Evolutionary conservation across 2,888 invertebrate genomes (phyloP).

Genomic region (Paralinhomoeus sp.): DNA sequence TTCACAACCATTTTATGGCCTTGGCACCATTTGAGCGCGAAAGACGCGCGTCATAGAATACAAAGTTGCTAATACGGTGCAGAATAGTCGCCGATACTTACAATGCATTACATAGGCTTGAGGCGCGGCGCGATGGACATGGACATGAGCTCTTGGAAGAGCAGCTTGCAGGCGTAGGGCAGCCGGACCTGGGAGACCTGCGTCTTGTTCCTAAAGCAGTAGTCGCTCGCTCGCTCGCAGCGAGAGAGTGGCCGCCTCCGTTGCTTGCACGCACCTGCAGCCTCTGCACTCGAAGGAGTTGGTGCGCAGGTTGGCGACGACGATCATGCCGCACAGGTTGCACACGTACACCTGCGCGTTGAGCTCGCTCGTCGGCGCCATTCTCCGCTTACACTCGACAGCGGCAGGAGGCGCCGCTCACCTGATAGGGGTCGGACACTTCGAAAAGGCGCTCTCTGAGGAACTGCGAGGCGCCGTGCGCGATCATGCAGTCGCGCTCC

Average conservation of each 20-base stretch:
- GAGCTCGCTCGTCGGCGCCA: no score
- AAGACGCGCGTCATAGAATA: no score
- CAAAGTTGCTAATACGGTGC: no score
- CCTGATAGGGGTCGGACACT: slow-evolving; percentile 93
- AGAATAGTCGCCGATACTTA: no score
- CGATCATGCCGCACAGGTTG: slow-evolving; percentile 64
- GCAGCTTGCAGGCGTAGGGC: slow-evolving; percentile 89
- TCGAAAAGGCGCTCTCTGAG: slow-evolving; percentile 86
- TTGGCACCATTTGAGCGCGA: no score
- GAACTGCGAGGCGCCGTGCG: slow-evolving; percentile 91
- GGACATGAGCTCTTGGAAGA: slow-evolving; percentile 97
- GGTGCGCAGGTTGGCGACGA: slow-evolving; percentile 87
- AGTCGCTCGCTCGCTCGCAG: no score
- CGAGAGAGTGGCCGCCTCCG: no score
- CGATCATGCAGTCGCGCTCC: slow-evolving; percentile 99
- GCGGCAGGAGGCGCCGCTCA: slow-evolving; percentile 79
- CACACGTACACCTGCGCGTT: background rate
- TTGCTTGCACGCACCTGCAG: no score
- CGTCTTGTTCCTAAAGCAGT: slow-evolving; percentile 47
- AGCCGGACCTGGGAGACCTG: slow-evolving; percentile 70
- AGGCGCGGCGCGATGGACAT: slow-evolving; percentile 96
- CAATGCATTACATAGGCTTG: slow-evolving; percentile 37
- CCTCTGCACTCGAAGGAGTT: slow-evolving; percentile 97
- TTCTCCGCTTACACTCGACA: no score
- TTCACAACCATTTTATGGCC: no score